Evolutionary conservation across 2,888 invertebrate species (phyloP), one percentile per base, ranked within the genome.

Genomic region (Eupelmus urozonus): DNA sequence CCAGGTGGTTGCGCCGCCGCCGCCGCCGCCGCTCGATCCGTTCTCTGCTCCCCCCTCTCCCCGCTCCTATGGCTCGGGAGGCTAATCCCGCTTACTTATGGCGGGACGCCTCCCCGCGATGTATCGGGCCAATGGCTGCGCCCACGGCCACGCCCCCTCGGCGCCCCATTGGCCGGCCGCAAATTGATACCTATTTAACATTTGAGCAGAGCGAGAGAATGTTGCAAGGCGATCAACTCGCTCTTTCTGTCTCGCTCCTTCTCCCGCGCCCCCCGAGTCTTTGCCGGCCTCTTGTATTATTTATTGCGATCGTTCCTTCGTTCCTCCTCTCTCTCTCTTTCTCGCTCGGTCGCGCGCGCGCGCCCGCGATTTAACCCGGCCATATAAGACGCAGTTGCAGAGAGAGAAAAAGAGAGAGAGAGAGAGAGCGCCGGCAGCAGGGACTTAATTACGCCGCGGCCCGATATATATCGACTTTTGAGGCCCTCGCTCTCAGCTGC

Each of bases 181-280:
- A 88, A 88, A 89, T 89, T 89, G 88, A 88, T 89, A 88, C 88
- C 87, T 88, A 87, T 88, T 89, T 88, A 89, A 87, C 88, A 87
- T 88, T 89, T 86, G 87, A 87, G 87, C 85, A 85, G 87, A 55
- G 18, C 18, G 51, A n/a, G n/a, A n/a, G n/a, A 88, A 87, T 86
- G 88, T 87, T 86, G 86, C 87, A 87, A 85, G 86, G 86, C 86
- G 88, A 88, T 89, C 88, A 86, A 84, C 86, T 87, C 57, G 62
- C 25, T n/a, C 66, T 65, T n/a, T 53, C 11, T 53, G 2, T 53
- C 53, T 18, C 63, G 5, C 42, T 34, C 60, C 20, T 9, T 34
- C 29, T n/a, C 66, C 59, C 71, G 2, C 65, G 49, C 23, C 4
- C 20, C 20, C 5, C 20, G 4, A 20, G 20, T 18, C 63, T 11